Conservation (phyloP, 2,113 vertebrate species). For the Corythornis vintsioides region DNA sequence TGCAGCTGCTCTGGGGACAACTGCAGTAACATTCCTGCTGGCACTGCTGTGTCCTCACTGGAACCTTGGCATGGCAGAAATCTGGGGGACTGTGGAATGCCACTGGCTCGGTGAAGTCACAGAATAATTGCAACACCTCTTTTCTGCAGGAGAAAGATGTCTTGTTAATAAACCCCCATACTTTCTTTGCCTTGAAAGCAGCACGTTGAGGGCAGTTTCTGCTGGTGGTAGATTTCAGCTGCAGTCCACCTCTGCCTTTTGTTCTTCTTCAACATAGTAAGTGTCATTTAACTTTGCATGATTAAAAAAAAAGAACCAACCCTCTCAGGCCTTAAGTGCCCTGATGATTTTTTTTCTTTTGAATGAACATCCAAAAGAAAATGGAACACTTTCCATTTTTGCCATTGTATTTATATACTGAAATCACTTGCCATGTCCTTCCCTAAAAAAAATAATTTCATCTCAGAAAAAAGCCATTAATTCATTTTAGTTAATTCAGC, state of each 20-base stretch:
- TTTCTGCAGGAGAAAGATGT: not conserved
- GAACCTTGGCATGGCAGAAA: not conserved
- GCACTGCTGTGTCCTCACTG: not conserved
- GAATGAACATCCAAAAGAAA: not conserved
- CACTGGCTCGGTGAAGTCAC: not conserved
- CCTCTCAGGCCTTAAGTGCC: not conserved
- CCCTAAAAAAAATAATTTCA: not conserved
- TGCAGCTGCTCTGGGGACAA: not conserved
- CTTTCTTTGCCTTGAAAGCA: not conserved
- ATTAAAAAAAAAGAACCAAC: not conserved
- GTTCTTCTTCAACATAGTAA: not conserved
- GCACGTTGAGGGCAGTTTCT: not conserved
- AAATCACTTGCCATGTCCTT: not conserved
- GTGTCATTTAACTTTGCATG: not conserved
- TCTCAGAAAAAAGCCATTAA: not conserved
- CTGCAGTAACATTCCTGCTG: not conserved
- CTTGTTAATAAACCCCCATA: accelerated
- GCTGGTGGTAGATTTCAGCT: not conserved
- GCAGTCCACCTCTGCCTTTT: not conserved
- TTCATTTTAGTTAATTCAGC: not conserved
- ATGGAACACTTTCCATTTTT: not conserved
- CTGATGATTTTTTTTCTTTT: not conserved
- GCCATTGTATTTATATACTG: not conserved
- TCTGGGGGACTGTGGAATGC: not conserved
- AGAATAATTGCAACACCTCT: not conserved